Base-by-base conservation (phyloP, 2,888 invertebrate species). In the Hyposoter didymator region DNA sequence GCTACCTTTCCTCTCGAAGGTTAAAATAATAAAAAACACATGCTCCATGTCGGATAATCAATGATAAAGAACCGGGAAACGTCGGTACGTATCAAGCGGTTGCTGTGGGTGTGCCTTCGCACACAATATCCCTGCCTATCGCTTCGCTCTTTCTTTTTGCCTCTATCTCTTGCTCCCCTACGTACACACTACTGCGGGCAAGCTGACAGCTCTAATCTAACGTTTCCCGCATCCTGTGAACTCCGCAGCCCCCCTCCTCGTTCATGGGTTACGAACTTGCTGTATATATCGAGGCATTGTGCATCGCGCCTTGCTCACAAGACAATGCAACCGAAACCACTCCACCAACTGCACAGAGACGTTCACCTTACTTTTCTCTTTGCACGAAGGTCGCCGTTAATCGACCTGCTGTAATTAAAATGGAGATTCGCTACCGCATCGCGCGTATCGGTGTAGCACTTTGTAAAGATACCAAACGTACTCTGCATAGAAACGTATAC, bases 341-440 rank as follows among this genome's bases (percentile, higher is more conserved):
- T 59, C 35, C 47, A 55, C 52, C 43, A 49, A 35, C 39, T n/a
- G n/a, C 1, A 0, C 67, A 59, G n/a, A 55, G 45, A 49, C 73
- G 49, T 84, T 85, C 85, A 84, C 86, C 88, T 88, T 79, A 86
- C 84, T 84, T 86, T 84, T 82, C 81, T 72, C 79, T 86, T 85
- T 84, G 74, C 78, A 78, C 89, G 90, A 91, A 90, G 91, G 90
- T 90, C 91, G 87, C 88, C 87, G 89, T 91, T 91, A 90, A 91
- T 91, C 89, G 90, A 89, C 88, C 89, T 83, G 28, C 28, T 28
- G 80, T 86, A 87, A 89, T 88, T 88, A 89, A 84, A 84, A 84
- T 84, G 76, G 62, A 74, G 73, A 78, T 73, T 78, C n/a, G n/a
- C 81, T 69, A 69, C 67, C 2, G 32, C 28, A 64, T 39, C 74